These are phyloP conservation scores for Perithous albicinctus DNA, from an alignment of 2,888 invertebrate genomes.

Conservation along the genomic window DNA sequence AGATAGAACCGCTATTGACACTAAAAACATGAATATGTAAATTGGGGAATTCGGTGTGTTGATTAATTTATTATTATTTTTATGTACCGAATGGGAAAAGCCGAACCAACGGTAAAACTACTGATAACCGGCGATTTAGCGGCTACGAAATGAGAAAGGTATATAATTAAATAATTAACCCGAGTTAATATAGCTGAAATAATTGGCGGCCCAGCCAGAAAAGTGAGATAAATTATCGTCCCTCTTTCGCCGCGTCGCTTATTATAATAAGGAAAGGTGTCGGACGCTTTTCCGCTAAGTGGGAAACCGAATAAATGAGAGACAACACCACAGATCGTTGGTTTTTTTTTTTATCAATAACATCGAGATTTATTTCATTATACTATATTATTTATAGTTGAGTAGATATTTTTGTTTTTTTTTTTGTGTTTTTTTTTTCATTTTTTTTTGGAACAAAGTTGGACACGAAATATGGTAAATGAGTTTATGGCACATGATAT, in stretches of 20 bases:
- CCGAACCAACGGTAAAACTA: not conserved
- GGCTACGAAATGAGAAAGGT: not conserved
- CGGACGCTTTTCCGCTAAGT: constrained; percentile 20
- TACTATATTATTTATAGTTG: constrained; percentile 84
- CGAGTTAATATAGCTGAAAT: constrained; percentile 17
- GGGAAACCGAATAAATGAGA: constrained; percentile 37
- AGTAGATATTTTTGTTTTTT: constrained; percentile 80
- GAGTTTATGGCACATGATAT: constrained; percentile 85
- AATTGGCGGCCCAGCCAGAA: constrained; percentile 5
- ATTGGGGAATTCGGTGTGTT: not conserved
- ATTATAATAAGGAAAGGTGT: too few species aligned
- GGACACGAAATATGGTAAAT: constrained; percentile 84
- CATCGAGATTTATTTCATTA: constrained; percentile 84
- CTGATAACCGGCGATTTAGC: not conserved
- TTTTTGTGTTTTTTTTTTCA: too few species aligned
- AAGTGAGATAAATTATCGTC: constrained; percentile 17
- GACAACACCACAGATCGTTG: constrained; percentile 12
- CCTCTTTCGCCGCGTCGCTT: constrained; percentile 15
- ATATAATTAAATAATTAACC: constrained; percentile 44
- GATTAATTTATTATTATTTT: constrained; percentile 11
- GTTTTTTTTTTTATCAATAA: constrained; percentile 81
- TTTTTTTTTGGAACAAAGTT: constrained; percentile 84
- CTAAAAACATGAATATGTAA: not conserved
- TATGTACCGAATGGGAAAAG: not conserved
- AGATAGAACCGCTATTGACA: not conserved